These are phyloP conservation scores for Contarinia nasturtii DNA, from an alignment of 1,140 invertebrate species.

Conservation along the genomic window DNA sequence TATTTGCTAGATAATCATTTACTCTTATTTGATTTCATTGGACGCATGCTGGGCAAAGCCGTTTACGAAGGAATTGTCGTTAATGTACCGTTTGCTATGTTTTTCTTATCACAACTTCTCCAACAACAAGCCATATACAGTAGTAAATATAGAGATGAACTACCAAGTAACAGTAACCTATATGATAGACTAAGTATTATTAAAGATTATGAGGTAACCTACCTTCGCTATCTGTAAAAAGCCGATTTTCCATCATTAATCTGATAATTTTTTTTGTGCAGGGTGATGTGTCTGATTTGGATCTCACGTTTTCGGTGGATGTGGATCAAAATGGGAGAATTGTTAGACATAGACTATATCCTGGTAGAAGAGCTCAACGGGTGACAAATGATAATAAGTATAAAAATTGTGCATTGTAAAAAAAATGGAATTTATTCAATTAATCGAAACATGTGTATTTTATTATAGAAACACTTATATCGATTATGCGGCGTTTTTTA, in stretches of 20 bases:
- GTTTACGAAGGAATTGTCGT: conserved; percentile 98
- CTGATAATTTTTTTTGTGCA: conserved; percentile 12
- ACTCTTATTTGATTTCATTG: conserved; percentile 93
- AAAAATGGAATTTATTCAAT: not conserved
- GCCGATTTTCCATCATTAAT: too few species aligned
- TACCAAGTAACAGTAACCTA: conserved; percentile 91
- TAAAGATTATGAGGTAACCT: conserved; percentile 63
- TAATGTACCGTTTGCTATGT: conserved; percentile 95
- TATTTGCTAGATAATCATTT: conserved; percentile 90
- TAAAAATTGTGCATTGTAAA: not conserved
- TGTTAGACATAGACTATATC: conserved; percentile 75
- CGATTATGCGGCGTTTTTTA: conserved; percentile 95
- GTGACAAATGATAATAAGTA: conserved; percentile 96
- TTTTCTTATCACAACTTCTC: conserved; percentile 95
- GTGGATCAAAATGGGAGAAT: conserved; percentile 88
- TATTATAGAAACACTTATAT: conserved; percentile 84
- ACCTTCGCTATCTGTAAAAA: conserved; percentile 1
- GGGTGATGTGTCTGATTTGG: conserved; percentile 83
- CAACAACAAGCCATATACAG: conserved; percentile 80
- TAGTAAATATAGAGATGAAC: conserved; percentile 90
- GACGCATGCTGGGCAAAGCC: conserved; percentile 92
- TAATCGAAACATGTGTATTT: not conserved
- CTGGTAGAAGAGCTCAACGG: conserved; percentile 77
- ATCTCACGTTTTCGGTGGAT: conserved; percentile 91
- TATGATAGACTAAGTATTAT: conserved; percentile 93